These are phyloP conservation scores for Elephas maximus DNA, from an alignment of 2,113 vertebrate genomes.

Conservation along the genomic window DNA sequence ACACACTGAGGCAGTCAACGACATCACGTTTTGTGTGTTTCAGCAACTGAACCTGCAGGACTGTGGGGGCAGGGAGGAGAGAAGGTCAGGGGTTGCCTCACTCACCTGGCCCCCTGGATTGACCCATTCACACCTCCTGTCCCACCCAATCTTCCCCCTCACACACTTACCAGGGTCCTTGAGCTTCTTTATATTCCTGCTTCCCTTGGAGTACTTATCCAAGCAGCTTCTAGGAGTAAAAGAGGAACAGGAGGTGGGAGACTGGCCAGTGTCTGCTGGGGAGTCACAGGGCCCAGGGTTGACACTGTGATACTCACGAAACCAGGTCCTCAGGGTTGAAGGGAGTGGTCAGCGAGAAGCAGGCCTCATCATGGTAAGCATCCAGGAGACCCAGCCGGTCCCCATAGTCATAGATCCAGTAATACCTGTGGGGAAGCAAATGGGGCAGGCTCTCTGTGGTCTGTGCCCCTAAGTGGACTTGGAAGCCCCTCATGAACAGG, in stretches of 20 bases:
- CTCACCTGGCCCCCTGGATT: not conserved
- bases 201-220: not conserved
- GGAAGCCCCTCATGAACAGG: not conserved
- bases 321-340: not conserved
- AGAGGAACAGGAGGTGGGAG: not conserved
- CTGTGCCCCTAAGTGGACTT: not conserved
- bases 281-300: slow-evolving; percentile 15
- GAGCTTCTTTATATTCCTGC: not conserved
- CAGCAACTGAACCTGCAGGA: not conserved
- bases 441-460: too few relatives aligned
- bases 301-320: slow-evolving; percentile 74
- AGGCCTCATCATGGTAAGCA: not conserved
- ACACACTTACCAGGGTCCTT: not conserved
- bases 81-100: not conserved
- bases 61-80: not conserved
- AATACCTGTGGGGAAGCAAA: not conserved
- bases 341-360: not conserved
- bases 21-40: slow-evolving; percentile 86
- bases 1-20: slow-evolving; percentile 91
- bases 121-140: not conserved
- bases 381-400: not conserved
- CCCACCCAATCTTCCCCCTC: too few relatives aligned
- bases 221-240: not conserved
- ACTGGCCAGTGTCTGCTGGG: not conserved
- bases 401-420: not conserved